These are phyloP conservation scores for Perodicticus potto DNA, from an alignment of 2,797 vertebrate species.

Conservation along the genomic window DNA sequence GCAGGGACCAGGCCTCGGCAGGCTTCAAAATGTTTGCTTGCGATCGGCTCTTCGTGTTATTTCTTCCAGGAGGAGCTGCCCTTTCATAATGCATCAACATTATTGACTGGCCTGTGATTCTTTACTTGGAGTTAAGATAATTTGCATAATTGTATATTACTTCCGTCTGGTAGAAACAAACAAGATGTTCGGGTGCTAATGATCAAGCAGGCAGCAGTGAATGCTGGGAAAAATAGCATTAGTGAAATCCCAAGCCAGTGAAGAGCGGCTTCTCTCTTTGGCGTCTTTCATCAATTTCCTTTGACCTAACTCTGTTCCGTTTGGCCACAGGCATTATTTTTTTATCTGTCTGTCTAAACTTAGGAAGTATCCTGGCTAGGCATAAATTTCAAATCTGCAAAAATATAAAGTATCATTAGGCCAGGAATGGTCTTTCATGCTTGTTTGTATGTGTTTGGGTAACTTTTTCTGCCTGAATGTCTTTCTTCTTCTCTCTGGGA, in stretches of 20 bases:
- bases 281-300: conserved; percentile 60
- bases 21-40: conserved; percentile 90
- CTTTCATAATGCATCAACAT: conserved; percentile 98
- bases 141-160: conserved; percentile 97
- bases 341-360: background rate
- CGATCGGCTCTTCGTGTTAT: conserved; percentile 91
- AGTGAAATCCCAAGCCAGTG: conserved; percentile 75
- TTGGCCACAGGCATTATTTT: background rate
- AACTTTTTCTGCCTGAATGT: background rate
- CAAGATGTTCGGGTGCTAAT: conserved; percentile 88
- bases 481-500: background rate
- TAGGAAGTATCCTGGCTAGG: background rate
- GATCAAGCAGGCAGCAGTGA: conserved; percentile 85
- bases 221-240: conserved; percentile 83
- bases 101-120: conserved; percentile 93
- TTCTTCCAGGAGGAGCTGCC: conserved; percentile 98
- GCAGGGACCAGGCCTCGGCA: conserved; percentile 91
- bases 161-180: conserved; percentile 90
- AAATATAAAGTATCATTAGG: background rate
- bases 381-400: background rate
- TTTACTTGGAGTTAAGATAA: conserved; percentile 93
- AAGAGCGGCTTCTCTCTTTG: conserved; percentile 79
- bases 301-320: conserved; percentile 31
- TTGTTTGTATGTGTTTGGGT: background rate
- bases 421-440: background rate